These are phyloP conservation scores for Drosophila nikananu DNA, from an alignment of 1,140 invertebrate species.

Conservation along the genomic window DNA sequence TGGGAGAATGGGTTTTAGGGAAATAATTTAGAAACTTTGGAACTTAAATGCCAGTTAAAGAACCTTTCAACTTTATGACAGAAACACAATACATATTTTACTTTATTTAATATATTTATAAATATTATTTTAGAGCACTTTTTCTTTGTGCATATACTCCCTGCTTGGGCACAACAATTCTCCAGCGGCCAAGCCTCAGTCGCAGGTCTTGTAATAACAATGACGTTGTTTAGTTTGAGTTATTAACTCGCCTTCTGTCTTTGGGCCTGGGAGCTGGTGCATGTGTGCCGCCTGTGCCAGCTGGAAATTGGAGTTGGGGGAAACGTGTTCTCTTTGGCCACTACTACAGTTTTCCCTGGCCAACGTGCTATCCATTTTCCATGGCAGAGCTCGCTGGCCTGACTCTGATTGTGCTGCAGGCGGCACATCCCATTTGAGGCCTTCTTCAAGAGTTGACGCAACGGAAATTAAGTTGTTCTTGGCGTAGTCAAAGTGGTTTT, in stretches of 20 bases:
- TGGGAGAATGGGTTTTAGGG: neutral
- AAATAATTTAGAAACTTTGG: neutral
- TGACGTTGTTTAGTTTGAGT: conserved; percentile 81
- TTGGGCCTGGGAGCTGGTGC: conserved; percentile 14
- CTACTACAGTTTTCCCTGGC: conserved; percentile 26
- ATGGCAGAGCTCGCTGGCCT: conserved; percentile 19
- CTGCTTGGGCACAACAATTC: conserved; percentile 14
- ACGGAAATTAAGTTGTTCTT: conserved; percentile 70
- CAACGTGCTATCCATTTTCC: conserved; percentile 54
- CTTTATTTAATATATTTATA: neutral
- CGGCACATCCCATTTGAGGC: conserved; percentile 57
- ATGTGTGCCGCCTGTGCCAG: conserved; percentile 11
- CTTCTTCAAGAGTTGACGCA: conserved; percentile 55
- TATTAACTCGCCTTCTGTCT: conserved; percentile 72
- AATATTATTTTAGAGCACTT: neutral
- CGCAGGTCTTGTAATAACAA: conserved; percentile 63
- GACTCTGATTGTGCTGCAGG: conserved; percentile 49
- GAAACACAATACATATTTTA: neutral
- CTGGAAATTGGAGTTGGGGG: neutral
- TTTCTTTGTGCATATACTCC: conserved; percentile 2
- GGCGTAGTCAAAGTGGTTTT: conserved; percentile 37
- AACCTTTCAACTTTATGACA: neutral
- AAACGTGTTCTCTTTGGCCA: conserved; percentile 36
- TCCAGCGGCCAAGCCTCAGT: conserved; percentile 27
- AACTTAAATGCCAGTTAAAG: neutral